Conservation (phyloP, 2,797 vertebrate genomes). For the Parauchenoglanis ngamensis region DNA sequence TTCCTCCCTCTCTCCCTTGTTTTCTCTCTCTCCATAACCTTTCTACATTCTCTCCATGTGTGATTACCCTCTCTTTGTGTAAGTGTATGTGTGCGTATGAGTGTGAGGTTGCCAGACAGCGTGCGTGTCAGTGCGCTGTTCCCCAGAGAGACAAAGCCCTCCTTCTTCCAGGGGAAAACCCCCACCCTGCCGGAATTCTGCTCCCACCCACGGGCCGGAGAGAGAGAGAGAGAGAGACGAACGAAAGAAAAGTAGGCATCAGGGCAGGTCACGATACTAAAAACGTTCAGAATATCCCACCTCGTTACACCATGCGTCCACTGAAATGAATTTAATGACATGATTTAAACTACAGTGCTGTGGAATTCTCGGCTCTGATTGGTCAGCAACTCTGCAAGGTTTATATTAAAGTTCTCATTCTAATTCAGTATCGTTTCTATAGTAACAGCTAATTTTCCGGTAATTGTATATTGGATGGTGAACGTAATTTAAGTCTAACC, state of each 20-base stretch:
- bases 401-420: background rate
- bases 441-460: background rate
- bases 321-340: background rate
- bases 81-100: conserved; percentile 39
- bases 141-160: conserved; percentile 77
- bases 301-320: background rate
- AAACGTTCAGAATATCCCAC: background rate
- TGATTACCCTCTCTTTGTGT: conserved; percentile 14
- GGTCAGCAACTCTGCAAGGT: background rate
- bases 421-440: background rate
- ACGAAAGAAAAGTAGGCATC: conserved; percentile 7
- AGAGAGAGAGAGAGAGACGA: conserved; percentile 46
- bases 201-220: conserved; percentile 68
- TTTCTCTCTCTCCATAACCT: conserved; percentile 18
- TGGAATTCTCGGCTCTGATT: background rate
- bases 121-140: conserved; percentile 70
- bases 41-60: conserved; percentile 42
- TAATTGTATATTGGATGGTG: background rate
- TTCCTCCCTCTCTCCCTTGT: conserved; percentile 40
- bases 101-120: conserved; percentile 70
- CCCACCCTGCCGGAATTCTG: conserved; percentile 76
- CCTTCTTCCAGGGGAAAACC: conserved; percentile 81
- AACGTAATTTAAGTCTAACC: background rate
- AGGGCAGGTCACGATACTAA: background rate
- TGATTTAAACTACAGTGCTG: background rate